Evolutionary conservation across 2,113 vertebrate species (phyloP).

Genomic region (Alouatta palliata): DNA sequence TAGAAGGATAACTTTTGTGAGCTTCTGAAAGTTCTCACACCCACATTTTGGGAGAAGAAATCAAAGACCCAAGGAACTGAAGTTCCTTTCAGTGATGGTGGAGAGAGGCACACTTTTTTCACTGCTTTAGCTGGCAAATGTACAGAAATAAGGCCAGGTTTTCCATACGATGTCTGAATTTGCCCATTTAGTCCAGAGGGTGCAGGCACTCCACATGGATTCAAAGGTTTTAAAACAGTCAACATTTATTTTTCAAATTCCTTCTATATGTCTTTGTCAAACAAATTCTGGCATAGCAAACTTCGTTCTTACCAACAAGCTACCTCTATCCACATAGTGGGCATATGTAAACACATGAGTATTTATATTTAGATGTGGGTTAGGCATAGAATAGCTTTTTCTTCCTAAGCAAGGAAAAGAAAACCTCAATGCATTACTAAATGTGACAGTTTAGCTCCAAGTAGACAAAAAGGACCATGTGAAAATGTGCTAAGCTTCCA

Average conservation of each 20-base stretch:
- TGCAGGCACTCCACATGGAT: neutral
- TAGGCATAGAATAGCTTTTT: conserved; percentile 2
- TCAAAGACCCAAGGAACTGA: neutral
- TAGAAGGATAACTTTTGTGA: neutral
- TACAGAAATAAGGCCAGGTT: neutral
- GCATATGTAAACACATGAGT: neutral
- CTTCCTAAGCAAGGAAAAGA: neutral
- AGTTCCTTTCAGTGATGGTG: neutral
- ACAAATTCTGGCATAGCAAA: neutral
- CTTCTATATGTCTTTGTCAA: neutral
- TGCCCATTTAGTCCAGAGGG: neutral
- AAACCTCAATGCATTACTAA: neutral
- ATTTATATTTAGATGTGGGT: neutral
- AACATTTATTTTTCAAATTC: neutral
- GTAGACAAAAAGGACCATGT: conserved; percentile 39
- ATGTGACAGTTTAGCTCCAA: conserved; percentile 43
- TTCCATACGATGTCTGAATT: neutral
- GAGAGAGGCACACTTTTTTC: neutral
- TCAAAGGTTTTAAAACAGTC: neutral
- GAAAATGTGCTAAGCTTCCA: conserved; percentile 82
- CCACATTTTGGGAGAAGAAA: neutral
- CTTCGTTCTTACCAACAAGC: neutral
- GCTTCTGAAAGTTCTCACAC: neutral
- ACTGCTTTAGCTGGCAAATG: neutral
- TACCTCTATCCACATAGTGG: neutral